Base-by-base conservation (phyloP, 2,113 vertebrate species). In the Tringa solitaria region DNA sequence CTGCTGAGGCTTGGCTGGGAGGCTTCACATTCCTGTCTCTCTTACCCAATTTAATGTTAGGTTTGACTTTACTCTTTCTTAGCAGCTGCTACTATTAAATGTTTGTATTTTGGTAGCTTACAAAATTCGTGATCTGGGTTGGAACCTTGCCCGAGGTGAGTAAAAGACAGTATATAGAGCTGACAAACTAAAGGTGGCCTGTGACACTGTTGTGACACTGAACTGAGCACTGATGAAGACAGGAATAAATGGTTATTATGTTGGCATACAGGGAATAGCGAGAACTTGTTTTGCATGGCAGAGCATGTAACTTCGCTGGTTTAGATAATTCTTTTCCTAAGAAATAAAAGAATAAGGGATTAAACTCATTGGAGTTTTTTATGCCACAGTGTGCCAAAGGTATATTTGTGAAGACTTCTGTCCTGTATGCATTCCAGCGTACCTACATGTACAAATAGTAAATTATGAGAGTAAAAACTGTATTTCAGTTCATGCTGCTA, bases 41-140 rank as follows among this genome's bases (percentile, higher is more conserved):
- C 77, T 93, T 81, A 68, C 83, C 79, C 69, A 51, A 1, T 84
- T 89, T 87, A 69, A 87, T 2, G 1, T 81, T 90, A 94, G 94
- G 92, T 67, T 86, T 95, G 53, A 92, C 69, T 94, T 94, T 89
- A 92, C 92, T 96, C 80, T 84, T 86, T 87, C 59, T 77, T 85
- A 94, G 96, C 91, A 94, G 93, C 88, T 88, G 51, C 93, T 96
- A 72, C 85, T 95, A 94, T 97, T 97, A 94, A 96, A 96, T 96
- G 83, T 96, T 96, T 96, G 95, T 96, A 96, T 97, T 97, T 94
- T 96, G 95, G 94, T 97, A 97, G 95, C 95, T 96, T 90, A 96
- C 96, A 96, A 97, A 95, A 95, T 96, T 95, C 39, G 64, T 96
- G 95, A 81, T 93, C 94, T 96, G 92, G 87, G 91, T 95, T 97